Percentiles rank a stretch among this genome's conserved stretches.
These are phyloP conservation scores for Megalopta genalis DNA, from an alignment of 1,140 invertebrate species.

Conservation along the genomic window DNA sequence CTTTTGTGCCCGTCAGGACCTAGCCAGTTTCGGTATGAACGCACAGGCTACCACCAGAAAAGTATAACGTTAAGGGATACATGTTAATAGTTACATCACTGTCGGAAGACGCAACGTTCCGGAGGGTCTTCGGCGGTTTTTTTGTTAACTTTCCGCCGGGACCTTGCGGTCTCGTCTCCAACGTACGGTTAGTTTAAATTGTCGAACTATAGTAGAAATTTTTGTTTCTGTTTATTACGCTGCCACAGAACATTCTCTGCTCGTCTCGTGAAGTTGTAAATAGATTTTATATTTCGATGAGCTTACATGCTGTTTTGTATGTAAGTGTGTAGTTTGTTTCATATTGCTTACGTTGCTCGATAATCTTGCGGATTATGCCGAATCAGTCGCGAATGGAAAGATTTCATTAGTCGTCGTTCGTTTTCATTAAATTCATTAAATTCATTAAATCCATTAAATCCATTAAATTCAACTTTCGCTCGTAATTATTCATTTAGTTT, in stretches of 20 bases:
- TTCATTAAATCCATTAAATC: no score
- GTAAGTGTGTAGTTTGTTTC: conserved; percentile 56
- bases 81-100: conserved; percentile 80
- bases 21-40: conserved; percentile 34
- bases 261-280: conserved; percentile 73
- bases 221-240: conserved; percentile 70
- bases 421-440: no score
- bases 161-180: conserved; percentile 62
- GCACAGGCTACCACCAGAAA: conserved; percentile 72
- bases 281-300: conserved; percentile 77
- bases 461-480: conserved; percentile 2
- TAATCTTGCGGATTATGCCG: conserved; percentile 54
- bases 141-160: conserved; percentile 17
- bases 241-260: conserved; percentile 74
- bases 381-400: conserved; percentile 67
- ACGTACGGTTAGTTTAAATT: conserved; percentile 76
- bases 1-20: neutral
- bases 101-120: conserved; percentile 62
- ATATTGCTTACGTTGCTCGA: conserved; percentile 25
- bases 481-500: conserved; percentile 17
- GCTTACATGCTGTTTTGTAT: conserved; percentile 73
- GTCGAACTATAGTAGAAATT: conserved; percentile 71
- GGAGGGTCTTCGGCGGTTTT: conserved; percentile 46
- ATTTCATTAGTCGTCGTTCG: neutral
- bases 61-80: conserved; percentile 79